A percentile compares a stretch with the other conserved stretches of the same genome.
Conservation (phyloP, 2,888 invertebrate species). For the Agonopterix subpropinquella region DNA sequence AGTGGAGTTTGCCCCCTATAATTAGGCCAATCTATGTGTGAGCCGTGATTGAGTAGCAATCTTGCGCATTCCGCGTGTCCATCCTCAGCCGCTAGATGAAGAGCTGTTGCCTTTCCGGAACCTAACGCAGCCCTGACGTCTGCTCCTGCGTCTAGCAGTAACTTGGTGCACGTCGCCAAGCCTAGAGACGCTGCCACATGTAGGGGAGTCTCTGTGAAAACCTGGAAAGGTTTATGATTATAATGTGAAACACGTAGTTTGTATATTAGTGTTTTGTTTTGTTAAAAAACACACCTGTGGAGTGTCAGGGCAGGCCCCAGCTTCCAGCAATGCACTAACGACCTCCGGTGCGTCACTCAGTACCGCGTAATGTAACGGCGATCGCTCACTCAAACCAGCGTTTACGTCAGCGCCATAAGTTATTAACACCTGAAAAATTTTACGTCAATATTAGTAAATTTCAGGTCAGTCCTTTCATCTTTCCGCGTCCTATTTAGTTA, state of each 20-base stretch:
- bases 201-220: constrained; percentile 89
- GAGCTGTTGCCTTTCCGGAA: constrained; percentile 82
- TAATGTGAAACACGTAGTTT: not conserved
- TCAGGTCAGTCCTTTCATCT: constrained; percentile 17
- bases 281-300: constrained; percentile 77
- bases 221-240: constrained; percentile 51
- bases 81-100: constrained; percentile 92
- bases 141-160: constrained; percentile 86
- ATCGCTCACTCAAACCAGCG: constrained; percentile 80
- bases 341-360: constrained; percentile 84
- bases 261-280: not conserved
- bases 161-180: constrained; percentile 79
- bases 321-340: constrained; percentile 81
- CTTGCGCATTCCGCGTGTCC: constrained; percentile 87
- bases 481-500: constrained; percentile 18
- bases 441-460: constrained; percentile 21
- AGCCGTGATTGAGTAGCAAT: constrained; percentile 83
- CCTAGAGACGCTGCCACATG: constrained; percentile 88
- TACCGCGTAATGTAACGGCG: constrained; percentile 90
- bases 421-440: constrained; percentile 74
- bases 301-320: constrained; percentile 89
- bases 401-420: constrained; percentile 87
- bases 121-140: constrained; percentile 86
- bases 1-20: constrained; percentile 87
- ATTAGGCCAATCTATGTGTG: constrained; percentile 85